Conservation (phyloP, 2,113 vertebrate species). For the Coracopsis vasa region DNA sequence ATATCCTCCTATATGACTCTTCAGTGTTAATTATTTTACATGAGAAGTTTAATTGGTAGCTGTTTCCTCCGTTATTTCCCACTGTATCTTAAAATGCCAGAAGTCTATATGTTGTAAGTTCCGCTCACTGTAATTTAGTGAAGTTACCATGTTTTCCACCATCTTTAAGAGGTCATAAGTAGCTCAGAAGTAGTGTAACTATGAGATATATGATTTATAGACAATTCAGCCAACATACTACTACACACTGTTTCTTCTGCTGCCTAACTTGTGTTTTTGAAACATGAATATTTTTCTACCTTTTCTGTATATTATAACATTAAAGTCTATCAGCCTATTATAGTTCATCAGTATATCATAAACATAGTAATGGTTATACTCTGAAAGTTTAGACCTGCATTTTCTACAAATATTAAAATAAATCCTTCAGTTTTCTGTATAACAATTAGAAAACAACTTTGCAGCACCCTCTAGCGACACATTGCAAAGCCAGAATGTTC, state of each 20-base stretch:
- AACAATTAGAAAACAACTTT: not conserved
- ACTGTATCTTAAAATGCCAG: not conserved
- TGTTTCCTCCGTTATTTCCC: not conserved
- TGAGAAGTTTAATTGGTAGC: not conserved
- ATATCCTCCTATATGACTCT: not conserved
- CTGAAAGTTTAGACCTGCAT: not conserved
- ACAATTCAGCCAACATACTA: not conserved
- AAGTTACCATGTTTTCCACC: not conserved
- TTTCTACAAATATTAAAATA: not conserved
- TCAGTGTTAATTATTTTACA: not conserved
- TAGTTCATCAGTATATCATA: not conserved
- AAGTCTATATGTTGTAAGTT: not conserved
- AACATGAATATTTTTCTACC: not conserved
- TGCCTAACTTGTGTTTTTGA: not conserved
- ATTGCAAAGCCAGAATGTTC: slow-evolving; percentile 11
- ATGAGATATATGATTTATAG: not conserved
- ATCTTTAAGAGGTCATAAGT: not conserved
- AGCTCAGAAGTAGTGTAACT: not conserved
- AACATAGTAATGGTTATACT: not conserved
- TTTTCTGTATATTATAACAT: not conserved
- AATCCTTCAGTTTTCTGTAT: not conserved
- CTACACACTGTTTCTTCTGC: not conserved
- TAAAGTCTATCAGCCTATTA: not conserved
- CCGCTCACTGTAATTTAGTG: not conserved
- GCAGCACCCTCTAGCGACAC: not conserved